phyloP scores from a whole-genome alignment of 2,797 vertebrate genomes.

The Anabas testudineus region DNA sequence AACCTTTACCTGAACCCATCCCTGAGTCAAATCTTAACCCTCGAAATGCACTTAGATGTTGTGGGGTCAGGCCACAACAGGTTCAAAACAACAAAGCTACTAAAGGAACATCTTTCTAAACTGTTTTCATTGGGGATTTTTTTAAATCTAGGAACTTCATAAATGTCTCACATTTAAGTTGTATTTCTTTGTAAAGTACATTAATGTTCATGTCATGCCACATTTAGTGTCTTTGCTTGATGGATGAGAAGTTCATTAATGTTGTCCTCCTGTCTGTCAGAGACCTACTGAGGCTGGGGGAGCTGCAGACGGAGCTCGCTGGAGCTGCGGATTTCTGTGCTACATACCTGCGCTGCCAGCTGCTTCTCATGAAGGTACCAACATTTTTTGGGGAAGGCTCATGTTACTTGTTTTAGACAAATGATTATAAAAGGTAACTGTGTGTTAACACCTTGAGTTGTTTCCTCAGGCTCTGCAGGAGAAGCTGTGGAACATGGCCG shows the following conservation, averaged over 20 bases:
- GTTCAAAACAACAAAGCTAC: too few species aligned
- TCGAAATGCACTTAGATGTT: too few species aligned
- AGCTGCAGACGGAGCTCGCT: conserved; percentile 94
- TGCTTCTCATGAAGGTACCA: conserved; percentile 93
- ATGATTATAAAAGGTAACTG: too few species aligned
- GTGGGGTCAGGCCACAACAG: too few species aligned
- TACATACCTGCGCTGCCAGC: conserved; percentile 93
- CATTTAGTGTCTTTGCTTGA: neutral
- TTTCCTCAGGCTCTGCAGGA: conserved; percentile 92
- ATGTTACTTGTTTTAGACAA: neutral
- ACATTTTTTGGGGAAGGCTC: neutral
- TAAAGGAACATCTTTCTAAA: too few species aligned
- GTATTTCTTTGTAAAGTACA: too few species aligned
- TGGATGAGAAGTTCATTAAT: neutral
- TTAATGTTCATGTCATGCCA: too few species aligned
- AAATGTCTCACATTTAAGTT: neutral
- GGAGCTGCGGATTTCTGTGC: conserved; percentile 97
- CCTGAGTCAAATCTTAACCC: too few species aligned
- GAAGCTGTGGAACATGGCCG: conserved; percentile 95
- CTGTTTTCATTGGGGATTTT: too few species aligned
- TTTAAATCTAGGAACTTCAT: neutral
- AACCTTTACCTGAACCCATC: too few species aligned
- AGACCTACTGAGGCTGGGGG: conserved; percentile 93
- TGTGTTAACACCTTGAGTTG: too few species aligned
- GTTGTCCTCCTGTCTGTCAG: conserved; percentile 66